Base-by-base conservation (phyloP, 92 coral and sea anemone genomes). In the Zoanthus gigantus region DNA sequence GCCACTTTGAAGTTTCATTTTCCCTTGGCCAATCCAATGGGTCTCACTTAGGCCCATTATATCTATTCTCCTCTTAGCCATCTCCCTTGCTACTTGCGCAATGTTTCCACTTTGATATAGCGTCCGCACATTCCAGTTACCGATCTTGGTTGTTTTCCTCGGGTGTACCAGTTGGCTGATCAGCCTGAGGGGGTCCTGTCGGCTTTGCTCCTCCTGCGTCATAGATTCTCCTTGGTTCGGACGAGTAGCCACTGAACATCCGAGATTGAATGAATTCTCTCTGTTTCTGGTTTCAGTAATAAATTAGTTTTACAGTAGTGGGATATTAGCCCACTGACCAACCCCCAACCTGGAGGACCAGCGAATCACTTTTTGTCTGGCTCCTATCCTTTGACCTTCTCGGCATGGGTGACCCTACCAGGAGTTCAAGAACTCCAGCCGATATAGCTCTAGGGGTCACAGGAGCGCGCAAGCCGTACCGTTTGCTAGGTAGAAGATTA, bases 131-230 rank as follows among this genome's bases (percentile, higher is more conserved):
- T 68, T 34, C 42, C 42, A 34, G 42, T 34, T 34, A 34, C 42
- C 3, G 3, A 34, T 34, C 42, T 34, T 34, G 73, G 73, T 68
- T 4, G 14, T 68, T 10, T 68, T 68, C 73, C 14, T 68, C 73
- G 73, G 73, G 73, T 68, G 73, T 68, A 68, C 14, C 14, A 68
- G 73, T 68, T 68, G 73, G 34, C 72, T 5, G 72, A n/a, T 66
- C 72, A 66, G 34, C 73, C 73, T 68, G 73, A 68, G 73, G 73
- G 73, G 73, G 73, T 68, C 73, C 73, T 68, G 73, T 68, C 37
- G 34, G 73, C 73, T 68, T 68, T 68, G 73, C 14, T 10, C 73
- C 73, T 68, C 73, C 73, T 4, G 34, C 73, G 73, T 68, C 73
- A 68, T 0, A 10, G 73, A 10, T 10, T 68, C 73, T 68, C 37